A percentile compares a stretch with the other conserved stretches of the same genome.
phyloP scores from a whole-genome alignment of 2,888 invertebrate species.

The Lochmaea crataegi region DNA sequence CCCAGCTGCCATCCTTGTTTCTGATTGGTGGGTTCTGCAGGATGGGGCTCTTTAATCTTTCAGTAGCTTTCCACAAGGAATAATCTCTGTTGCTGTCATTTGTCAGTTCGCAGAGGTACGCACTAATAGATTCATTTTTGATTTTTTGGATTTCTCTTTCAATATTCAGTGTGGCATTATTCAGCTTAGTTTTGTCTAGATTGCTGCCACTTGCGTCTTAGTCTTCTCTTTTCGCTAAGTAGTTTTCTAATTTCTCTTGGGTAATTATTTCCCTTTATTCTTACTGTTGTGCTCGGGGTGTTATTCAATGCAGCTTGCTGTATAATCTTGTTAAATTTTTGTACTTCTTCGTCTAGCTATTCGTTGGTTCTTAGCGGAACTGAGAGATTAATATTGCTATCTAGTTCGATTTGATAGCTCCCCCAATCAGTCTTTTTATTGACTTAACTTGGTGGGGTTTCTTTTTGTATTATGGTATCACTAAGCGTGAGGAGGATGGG shows the following conservation, averaged over 20 bases:
- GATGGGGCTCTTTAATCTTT: too few species aligned
- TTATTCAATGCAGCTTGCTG: constrained; percentile 4
- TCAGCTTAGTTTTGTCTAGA: too few species aligned
- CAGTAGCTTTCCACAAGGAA: too few species aligned
- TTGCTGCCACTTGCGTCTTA: constrained; percentile 14
- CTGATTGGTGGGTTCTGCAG: too few species aligned
- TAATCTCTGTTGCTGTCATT: too few species aligned
- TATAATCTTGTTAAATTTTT: constrained; percentile 1
- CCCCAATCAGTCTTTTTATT: constrained; percentile 12
- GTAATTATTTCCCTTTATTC: constrained; percentile 21
- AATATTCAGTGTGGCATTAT: constrained; percentile 10
- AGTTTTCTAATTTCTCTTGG: background rate
- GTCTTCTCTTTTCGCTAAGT: constrained; percentile 10
- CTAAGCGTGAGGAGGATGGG: too few species aligned
- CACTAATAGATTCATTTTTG: constrained; percentile 6
- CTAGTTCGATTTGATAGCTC: constrained; percentile 15
- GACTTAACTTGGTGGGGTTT: too few species aligned
- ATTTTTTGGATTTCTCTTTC: constrained; percentile 23
- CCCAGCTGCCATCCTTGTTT: too few species aligned
- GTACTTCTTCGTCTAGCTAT: constrained; percentile 18
- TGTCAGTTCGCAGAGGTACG: too few species aligned
- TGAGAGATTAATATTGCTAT: constrained; percentile 13
- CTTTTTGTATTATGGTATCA: too few species aligned
- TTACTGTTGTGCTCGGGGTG: background rate
- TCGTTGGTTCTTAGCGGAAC: constrained; percentile 9